phyloP scores from a whole-genome alignment of 2,113 vertebrate species.

The Stegostoma tigrinum region DNA sequence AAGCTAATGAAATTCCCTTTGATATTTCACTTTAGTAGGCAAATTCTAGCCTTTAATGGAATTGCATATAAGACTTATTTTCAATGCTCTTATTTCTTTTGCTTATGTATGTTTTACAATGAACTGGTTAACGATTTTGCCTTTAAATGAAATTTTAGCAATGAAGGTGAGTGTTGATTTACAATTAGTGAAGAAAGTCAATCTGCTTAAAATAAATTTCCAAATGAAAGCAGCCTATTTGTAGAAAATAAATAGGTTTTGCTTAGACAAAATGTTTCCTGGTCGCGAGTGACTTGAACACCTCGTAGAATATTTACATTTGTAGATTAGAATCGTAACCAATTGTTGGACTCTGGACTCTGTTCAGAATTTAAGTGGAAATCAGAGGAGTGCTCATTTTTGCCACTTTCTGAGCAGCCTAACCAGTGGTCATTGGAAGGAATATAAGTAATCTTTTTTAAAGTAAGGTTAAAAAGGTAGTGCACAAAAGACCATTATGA shows the following conservation, averaged over 20 bases:
- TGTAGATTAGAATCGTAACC: not conserved
- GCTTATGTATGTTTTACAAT: constrained; percentile 17
- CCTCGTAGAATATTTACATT: not conserved
- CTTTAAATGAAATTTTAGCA: constrained; percentile 22
- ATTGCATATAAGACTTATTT: not conserved
- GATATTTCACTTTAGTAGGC: constrained; percentile 4
- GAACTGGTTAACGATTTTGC: not conserved
- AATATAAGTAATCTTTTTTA: no score
- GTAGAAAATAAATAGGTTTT: not conserved
- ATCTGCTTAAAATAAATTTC: not conserved
- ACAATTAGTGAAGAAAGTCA: not conserved
- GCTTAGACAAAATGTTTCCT: not conserved
- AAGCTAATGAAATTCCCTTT: not conserved
- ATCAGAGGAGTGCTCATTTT: not conserved
- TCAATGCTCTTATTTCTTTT: not conserved
- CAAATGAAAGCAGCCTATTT: not conserved
- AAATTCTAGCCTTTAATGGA: not conserved
- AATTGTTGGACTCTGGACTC: not conserved
- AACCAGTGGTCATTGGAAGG: not conserved
- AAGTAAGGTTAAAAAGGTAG: not conserved
- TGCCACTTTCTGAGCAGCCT: not conserved
- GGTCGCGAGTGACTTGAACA: not conserved
- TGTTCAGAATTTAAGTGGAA: not conserved
- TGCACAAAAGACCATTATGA: not conserved
- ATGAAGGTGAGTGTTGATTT: not conserved